These are phyloP conservation scores for Pipistrellus pygmaeus DNA, from an alignment of 2,797 vertebrate genomes.

Conservation along the genomic window DNA sequence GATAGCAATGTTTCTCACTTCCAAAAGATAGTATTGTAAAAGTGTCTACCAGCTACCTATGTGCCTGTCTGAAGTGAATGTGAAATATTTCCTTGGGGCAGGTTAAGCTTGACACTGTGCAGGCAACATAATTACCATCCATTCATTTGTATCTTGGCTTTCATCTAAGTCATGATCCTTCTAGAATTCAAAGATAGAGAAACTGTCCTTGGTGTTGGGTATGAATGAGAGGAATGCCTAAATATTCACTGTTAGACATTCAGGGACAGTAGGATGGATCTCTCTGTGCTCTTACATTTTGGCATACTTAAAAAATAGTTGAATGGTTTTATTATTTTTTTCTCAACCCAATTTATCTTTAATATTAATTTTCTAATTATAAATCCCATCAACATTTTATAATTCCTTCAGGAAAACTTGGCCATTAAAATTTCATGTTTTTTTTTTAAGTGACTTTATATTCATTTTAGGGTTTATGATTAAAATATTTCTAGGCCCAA, in stretches of 20 bases:
- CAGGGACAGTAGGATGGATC: not conserved
- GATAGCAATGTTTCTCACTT: constrained; percentile 21
- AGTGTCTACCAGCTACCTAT: not conserved
- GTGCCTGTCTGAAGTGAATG: not conserved
- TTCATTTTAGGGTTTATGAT: constrained; percentile 34
- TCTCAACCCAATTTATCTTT: not conserved
- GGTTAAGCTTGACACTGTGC: not conserved
- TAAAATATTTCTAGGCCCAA: constrained; percentile 20
- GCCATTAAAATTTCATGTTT: not conserved
- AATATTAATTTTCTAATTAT: constrained; percentile 17
- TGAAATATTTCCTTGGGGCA: constrained; percentile 6
- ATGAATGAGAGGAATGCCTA: not conserved
- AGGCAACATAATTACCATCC: not conserved
- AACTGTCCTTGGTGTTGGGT: not conserved
- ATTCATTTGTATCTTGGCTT: not conserved
- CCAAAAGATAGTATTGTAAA: not conserved
- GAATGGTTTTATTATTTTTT: constrained; percentile 28
- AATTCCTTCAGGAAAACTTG: constrained; percentile 34
- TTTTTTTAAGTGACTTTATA: constrained; percentile 22
- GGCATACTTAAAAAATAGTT: constrained; percentile 25
- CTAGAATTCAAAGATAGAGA: not conserved
- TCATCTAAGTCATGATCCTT: not conserved
- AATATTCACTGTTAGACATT: not conserved
- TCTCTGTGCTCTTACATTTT: not conserved
- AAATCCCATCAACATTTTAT: not conserved